Evolutionary conservation across 2,888 invertebrate genomes (phyloP), one percentile per base, ranked within the genome.

Genomic region (Ceramica pisi): DNA sequence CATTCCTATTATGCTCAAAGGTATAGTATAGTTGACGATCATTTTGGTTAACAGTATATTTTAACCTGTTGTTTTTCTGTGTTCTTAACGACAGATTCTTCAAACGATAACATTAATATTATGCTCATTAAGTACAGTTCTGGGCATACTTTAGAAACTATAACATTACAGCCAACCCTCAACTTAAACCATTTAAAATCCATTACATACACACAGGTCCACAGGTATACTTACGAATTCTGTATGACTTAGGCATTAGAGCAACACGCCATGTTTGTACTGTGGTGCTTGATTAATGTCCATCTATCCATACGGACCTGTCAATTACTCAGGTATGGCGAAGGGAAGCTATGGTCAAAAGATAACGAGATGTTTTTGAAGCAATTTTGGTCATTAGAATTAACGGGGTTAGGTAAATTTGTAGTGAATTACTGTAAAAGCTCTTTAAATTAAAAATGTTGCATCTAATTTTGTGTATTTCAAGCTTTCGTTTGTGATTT

Each of bases 311-410:
- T 46, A 51, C 35, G 1, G 12, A 41, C 21, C 69, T 68, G 75
- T 75, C 80, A 75, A 82, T 75, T 71, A 75, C 14, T 23, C 14
- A 14, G 10, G 12, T 50, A 50, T 56, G 55, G 60, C 35, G 23
- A 9, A 14, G 44, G 12, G 5, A 10, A 35, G 19, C 35, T 21
- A 14, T 35, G 48, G 48, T n/a, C 7, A 59, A 19, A 60, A 19
- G 23, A 5, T 48, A 48, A 12, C 9, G 75, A n/a, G 44, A 50
- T 14, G 69, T 55, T 57, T 59, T 51, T 5, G n/a, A 69, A 53
- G 46, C 16, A 14, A 16, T 56, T 62, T 38, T 5, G 21, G 35
- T 7, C 6, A 38, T 8, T 19, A 21, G 41, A 14, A 7, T 26
- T 9, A n/a, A n/a, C 0, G 19, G 23, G 55, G 19, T 4, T 2